These are phyloP conservation scores for Cantharis rustica DNA, from an alignment of 2,888 invertebrate genomes.

Conservation along the genomic window DNA sequence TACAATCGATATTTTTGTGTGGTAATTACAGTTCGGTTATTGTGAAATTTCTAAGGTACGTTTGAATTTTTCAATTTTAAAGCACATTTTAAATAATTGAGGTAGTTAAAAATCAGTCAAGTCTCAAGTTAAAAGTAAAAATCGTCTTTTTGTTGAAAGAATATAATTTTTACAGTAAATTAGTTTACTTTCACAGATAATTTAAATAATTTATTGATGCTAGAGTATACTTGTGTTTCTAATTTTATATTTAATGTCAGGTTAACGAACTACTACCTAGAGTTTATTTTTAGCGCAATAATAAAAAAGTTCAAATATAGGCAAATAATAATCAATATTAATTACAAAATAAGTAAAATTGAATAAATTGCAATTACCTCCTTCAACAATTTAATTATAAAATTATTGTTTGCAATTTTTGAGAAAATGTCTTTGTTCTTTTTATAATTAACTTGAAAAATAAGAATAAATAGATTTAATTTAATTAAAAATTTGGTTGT, in stretches of 20 bases:
- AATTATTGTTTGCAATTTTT: not conserved
- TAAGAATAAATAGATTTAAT: not conserved
- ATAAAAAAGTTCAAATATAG: not conserved
- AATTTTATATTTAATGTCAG: not conserved
- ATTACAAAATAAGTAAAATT: not conserved
- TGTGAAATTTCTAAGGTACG: not conserved
- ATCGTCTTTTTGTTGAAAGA: not conserved
- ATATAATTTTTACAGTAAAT: not conserved
- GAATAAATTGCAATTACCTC: not conserved
- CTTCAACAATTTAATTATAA: not conserved
- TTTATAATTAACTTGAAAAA: no score
- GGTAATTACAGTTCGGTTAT: not conserved
- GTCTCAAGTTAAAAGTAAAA: not conserved
- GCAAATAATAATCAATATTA: not conserved
- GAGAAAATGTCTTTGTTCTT: no score
- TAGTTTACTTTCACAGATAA: not conserved
- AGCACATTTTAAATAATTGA: not conserved
- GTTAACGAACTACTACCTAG: not conserved
- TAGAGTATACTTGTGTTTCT: not conserved
- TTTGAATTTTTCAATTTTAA: not conserved
- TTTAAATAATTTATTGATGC: not conserved
- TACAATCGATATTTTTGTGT: not conserved
- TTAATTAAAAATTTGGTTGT: not conserved
- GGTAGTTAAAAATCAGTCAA: no score
- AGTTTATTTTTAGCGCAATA: not conserved